Evolutionary conservation across 2,113 vertebrate genomes (phyloP), one percentile per base, ranked within the genome.

Genomic region (Protobothrops flavoviridis): DNA sequence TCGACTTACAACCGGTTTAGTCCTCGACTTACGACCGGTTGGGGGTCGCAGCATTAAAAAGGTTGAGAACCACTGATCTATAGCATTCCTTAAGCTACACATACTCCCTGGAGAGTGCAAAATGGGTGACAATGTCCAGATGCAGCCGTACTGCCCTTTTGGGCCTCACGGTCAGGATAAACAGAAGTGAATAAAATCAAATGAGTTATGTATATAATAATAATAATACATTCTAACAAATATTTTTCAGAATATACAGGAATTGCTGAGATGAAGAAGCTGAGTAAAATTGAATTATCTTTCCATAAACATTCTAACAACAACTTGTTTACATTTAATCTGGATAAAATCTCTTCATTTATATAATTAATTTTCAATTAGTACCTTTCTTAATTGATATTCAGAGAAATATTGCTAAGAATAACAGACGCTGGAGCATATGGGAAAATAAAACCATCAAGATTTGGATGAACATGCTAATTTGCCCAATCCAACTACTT

Each of bases 351-450:
- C 85, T 50, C 8, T 50, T 92, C 74, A 85, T 94, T 96, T 96
- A 91, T 74, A 85, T 89, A 94, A 74, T 52, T 85, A 94, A 91
- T 91, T 57, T 87, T 23, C 87, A 50, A 50, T 50, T 50, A 50
- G 8, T 59, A 43, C 74, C 59, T 88, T 81, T 94, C 95, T 94
- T 97, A 94, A 97, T 96, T 97, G 95, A 97, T 96, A 50, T 50
- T 50, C 48, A 9, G 48, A 48, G 95, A 93, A 95, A 97, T 0
- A 94, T 81, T 90, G 93, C 94, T 95, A 93, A 94, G 92, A 95
- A 91, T 90, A 96, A 95, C 97, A 97, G 96, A 97, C 88, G 95
- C 94, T 91, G 93, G 90, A 95, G 90, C 96, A 97, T 95, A 97
- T 96, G 96, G 61, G 93, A 96, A 97, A 96, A 97, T 94, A 94